Conservation (phyloP, 2,888 invertebrate species). For the Melanotus villosus region DNA sequence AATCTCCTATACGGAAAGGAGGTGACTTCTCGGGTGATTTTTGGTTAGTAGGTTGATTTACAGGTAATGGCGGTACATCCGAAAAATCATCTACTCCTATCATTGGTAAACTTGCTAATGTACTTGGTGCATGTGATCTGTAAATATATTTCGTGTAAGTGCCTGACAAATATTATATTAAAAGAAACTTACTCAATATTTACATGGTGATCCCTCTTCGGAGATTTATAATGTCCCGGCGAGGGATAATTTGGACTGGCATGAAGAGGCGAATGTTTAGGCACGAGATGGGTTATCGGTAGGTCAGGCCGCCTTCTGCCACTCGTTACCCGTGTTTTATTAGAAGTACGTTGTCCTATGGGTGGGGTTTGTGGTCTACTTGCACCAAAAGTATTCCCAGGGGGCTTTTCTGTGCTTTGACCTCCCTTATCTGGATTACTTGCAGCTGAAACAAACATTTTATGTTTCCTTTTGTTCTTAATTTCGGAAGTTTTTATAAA, state of each 20-base stretch:
- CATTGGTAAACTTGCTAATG: conserved; percentile 80
- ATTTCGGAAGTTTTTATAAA: no score
- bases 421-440: conserved; percentile 20
- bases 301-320: conserved; percentile 63
- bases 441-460: not conserved
- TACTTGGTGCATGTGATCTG: conserved; percentile 79
- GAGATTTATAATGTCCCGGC: conserved; percentile 63
- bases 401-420: conserved; percentile 34
- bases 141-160: no score
- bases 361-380: conserved; percentile 62
- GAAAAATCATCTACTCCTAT: conserved; percentile 77
- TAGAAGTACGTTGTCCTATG: conserved; percentile 64
- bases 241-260: conserved; percentile 71
- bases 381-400: conserved; percentile 26
- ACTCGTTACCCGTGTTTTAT: conserved; percentile 66
- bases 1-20: conserved; percentile 43
- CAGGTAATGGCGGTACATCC: conserved; percentile 55
- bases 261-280: conserved; percentile 74
- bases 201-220: conserved; percentile 64
- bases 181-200: conserved; percentile 61
- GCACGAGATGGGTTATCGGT: conserved; percentile 69
- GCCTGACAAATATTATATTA: no score
- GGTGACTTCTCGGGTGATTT: conserved; percentile 55
- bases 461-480: no score
- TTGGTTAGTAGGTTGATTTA: conserved; percentile 24